These are phyloP conservation scores for Diachasmimorpha longicaudata DNA, from an alignment of 1,140 invertebrate species.

Conservation along the genomic window DNA sequence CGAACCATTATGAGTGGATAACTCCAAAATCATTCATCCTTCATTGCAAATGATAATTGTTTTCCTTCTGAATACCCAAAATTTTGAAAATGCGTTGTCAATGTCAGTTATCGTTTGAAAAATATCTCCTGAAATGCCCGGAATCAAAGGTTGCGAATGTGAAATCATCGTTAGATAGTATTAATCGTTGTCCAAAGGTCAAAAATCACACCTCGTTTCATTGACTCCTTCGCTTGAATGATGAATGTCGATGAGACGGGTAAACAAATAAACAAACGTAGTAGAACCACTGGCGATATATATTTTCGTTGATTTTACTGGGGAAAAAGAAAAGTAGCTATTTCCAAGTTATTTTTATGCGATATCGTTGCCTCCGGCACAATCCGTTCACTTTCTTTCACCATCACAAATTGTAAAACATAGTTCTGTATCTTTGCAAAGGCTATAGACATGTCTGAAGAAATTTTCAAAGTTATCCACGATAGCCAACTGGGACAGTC, in stretches of 20 bases:
- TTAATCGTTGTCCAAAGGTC: background rate
- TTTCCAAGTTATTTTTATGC: background rate
- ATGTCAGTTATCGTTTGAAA: background rate
- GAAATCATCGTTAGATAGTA: background rate
- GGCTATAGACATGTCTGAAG: background rate
- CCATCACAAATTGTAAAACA: background rate
- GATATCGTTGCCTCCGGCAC: background rate
- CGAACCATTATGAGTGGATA: no score
- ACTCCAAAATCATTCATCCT: no score
- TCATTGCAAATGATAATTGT: no score
- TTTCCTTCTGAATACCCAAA: no score
- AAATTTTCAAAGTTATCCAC: background rate
- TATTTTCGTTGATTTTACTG: background rate
- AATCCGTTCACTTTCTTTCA: constrained; percentile 1
- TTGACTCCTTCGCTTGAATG: background rate
- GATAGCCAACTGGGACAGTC: background rate
- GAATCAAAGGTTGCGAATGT: background rate
- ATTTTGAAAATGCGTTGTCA: no score
- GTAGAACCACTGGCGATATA: background rate
- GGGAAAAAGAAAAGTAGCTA: background rate
- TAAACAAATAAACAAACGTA: background rate
- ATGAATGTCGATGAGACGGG: background rate
- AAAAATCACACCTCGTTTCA: background rate
- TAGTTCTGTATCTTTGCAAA: background rate
- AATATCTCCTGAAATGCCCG: background rate